Percentiles rank a stretch among this genome's conserved stretches.
These are phyloP conservation scores for Trachelus iudaicus DNA, from an alignment of 2,888 invertebrate genomes.

Conservation along the genomic window DNA sequence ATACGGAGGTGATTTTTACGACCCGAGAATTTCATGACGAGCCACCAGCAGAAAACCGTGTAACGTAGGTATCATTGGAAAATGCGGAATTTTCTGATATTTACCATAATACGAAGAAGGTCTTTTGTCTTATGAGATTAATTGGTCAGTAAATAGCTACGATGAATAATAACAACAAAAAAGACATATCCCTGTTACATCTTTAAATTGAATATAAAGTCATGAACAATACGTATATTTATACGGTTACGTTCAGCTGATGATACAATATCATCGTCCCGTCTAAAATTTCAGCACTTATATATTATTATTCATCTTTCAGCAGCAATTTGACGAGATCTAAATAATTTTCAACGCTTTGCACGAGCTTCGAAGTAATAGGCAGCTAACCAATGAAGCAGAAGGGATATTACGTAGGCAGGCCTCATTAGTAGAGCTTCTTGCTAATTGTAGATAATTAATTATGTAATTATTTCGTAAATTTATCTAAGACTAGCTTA, in stretches of 20 bases:
- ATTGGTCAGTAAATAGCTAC: not conserved
- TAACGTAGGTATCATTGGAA: too few relatives aligned
- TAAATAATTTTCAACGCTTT: constrained; percentile 14
- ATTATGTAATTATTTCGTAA: constrained; percentile 42
- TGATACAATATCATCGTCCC: too few relatives aligned
- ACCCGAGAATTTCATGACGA: too few relatives aligned
- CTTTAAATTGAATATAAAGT: too few relatives aligned
- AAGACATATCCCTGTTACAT: too few relatives aligned
- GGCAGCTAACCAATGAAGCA: not conserved
- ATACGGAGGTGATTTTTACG: too few relatives aligned
- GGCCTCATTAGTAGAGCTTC: constrained; percentile 30
- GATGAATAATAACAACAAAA: too few relatives aligned
- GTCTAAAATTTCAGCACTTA: not conserved
- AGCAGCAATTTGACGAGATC: constrained; percentile 15
- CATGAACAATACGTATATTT: too few relatives aligned
- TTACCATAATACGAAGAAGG: not conserved
- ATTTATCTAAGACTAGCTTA: constrained; percentile 39
- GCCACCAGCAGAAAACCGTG: too few relatives aligned
- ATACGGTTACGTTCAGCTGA: too few relatives aligned
- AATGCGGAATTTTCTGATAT: too few relatives aligned
- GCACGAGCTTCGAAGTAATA: not conserved
- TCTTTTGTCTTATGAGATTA: not conserved
- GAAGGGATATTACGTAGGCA: constrained; percentile 4
- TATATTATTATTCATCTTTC: not conserved
- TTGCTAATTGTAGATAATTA: constrained; percentile 43